Percentiles rank a stretch among this genome's conserved stretches.
Conservation (phyloP, 2,113 vertebrate genomes). For the Neotragus pygmaeus region DNA sequence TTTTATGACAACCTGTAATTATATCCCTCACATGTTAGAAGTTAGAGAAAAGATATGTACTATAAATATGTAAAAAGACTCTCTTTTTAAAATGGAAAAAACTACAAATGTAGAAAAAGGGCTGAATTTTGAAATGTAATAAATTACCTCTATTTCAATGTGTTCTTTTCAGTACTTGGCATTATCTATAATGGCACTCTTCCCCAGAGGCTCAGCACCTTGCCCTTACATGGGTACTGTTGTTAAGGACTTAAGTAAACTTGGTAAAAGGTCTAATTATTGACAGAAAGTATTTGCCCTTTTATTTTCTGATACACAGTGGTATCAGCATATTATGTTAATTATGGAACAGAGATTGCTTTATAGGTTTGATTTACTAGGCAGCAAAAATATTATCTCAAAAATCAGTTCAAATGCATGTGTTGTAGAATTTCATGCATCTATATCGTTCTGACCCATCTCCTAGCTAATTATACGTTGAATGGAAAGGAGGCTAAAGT, state of each 20-base stretch:
- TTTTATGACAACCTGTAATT: conserved; percentile 2
- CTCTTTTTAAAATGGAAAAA: neutral
- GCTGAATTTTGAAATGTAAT: neutral
- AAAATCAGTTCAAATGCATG: neutral
- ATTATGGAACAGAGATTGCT: conserved; percentile 14
- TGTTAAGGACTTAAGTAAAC: conserved; percentile 24
- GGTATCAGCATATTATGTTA: neutral
- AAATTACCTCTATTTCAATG: neutral
- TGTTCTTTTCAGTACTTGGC: neutral
- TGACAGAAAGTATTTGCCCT: neutral
- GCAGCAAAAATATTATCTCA: conserved; percentile 11
- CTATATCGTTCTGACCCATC: neutral
- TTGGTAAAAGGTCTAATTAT: conserved; percentile 18
- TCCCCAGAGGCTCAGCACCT: neutral
- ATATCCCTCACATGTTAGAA: conserved; percentile 2
- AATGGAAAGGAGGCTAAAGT: neutral
- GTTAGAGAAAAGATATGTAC: neutral
- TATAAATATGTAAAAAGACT: neutral
- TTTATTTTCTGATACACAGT: neutral
- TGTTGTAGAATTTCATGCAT: conserved; percentile 6
- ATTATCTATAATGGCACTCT: neutral
- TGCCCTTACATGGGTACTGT: neutral
- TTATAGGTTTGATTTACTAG: conserved; percentile 12
- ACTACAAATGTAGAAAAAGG: neutral
- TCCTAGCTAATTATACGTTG: neutral